Evolutionary conservation across 2,113 vertebrate genomes (phyloP).

Genomic region (Onychostruthus taczanowskii): DNA sequence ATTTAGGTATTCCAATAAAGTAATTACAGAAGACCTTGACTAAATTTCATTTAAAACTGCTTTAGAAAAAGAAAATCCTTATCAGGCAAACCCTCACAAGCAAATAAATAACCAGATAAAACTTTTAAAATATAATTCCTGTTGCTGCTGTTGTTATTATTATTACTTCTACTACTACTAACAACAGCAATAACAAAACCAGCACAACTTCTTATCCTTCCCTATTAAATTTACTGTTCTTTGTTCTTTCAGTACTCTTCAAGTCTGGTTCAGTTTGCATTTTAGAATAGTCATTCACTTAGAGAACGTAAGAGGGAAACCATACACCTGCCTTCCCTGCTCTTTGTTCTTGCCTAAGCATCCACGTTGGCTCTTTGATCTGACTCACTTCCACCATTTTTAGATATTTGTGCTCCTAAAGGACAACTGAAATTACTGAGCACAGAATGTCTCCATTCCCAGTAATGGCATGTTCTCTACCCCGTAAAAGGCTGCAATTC

Average conservation of each 20-base stretch:
- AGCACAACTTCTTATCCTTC: neutral
- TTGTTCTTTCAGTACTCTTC: neutral
- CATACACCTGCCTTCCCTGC: neutral
- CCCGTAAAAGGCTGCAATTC: neutral
- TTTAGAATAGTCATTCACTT: neutral
- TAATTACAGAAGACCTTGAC: neutral
- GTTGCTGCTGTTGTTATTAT: neutral
- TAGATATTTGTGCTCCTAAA: neutral
- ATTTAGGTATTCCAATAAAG: neutral
- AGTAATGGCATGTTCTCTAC: accelerated
- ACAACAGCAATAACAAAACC: neutral
- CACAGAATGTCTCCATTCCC: neutral
- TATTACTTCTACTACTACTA: neutral
- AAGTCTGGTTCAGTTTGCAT: neutral
- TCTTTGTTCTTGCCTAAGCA: neutral
- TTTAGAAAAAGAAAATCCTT: neutral
- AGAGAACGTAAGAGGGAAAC: neutral
- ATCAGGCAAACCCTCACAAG: neutral
- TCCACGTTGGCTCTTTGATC: neutral
- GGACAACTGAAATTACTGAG: neutral
- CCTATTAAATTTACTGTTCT: neutral
- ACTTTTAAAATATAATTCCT: neutral
- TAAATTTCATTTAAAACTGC: neutral
- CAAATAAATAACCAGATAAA: neutral
- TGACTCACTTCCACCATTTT: neutral